These are phyloP conservation scores for Ctenosaura bakeri DNA, from an alignment of 2,797 vertebrate genomes.

Conservation along the genomic window DNA sequence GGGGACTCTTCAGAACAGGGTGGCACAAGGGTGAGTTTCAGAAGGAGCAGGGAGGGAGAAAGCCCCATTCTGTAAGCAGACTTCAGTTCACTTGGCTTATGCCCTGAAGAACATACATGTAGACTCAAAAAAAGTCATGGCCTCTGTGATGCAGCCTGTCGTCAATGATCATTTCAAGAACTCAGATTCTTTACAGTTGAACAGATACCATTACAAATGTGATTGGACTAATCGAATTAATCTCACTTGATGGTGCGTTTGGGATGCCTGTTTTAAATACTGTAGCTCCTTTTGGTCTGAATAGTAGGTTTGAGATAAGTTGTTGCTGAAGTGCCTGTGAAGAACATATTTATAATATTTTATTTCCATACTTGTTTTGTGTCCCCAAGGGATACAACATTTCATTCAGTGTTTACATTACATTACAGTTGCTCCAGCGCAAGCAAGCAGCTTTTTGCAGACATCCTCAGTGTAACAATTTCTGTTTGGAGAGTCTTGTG, in stretches of 20 bases:
- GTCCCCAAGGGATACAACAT: neutral
- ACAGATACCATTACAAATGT: neutral
- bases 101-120: neutral
- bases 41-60: too few species aligned
- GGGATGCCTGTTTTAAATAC: neutral
- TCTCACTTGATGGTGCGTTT: neutral
- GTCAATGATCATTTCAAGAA: neutral
- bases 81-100: neutral
- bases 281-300: neutral
- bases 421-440: too few species aligned
- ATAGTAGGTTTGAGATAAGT: conserved; percentile 5
- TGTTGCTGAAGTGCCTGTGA: neutral
- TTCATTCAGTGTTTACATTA: neutral
- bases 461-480: too few species aligned
- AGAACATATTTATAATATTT: neutral
- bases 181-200: neutral
- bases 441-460: too few species aligned
- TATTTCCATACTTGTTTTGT: conserved; percentile 2
- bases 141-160: neutral
- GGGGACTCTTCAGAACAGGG: too few species aligned
- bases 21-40: too few species aligned
- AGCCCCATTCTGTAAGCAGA: too few species aligned
- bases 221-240: neutral
- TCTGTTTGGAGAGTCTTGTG: too few species aligned
- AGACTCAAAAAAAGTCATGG: neutral